phyloP scores from a whole-genome alignment of 2,113 vertebrate genomes.

The Bos taurus region ARS-UCD2.0 NC_037345.1:14668501-14669000 shows the following conservation, averaged over 20 bases:
- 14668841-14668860: background rate
- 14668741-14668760: background rate
- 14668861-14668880: background rate
- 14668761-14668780: background rate
- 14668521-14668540: background rate
- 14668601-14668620: background rate
- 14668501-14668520: background rate
- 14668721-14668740: too few species aligned
- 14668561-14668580: background rate
- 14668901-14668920: background rate
- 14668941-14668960: background rate
- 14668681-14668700: fast-evolving
- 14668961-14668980: constrained; percentile 92
- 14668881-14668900: fast-evolving
- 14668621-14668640: too few species aligned
- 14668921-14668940: constrained; percentile 83
- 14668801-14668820: background rate
- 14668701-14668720: background rate
- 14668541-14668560: background rate
- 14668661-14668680: fast-evolving
- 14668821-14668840: background rate
- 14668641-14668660: background rate
- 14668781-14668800: background rate
- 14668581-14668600: background rate
- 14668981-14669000: constrained; percentile 77